These are phyloP conservation scores for Leptinotarsa tumamoca DNA, from an alignment of 2,888 invertebrate genomes.

Conservation along the genomic window DNA sequence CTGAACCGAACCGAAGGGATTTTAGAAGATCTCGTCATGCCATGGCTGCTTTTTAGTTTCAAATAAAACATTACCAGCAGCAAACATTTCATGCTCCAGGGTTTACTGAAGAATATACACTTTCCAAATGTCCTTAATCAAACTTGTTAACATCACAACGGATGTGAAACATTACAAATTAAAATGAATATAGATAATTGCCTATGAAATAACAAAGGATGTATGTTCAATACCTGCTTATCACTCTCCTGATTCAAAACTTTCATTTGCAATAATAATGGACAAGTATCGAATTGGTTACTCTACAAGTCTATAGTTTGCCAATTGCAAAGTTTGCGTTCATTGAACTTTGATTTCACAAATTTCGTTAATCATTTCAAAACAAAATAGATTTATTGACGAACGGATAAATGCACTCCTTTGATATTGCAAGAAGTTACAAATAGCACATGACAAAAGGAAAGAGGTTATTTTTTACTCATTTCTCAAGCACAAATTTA, in stretches of 20 bases:
- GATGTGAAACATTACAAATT: neutral
- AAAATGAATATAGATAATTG: neutral
- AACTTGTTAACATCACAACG: neutral
- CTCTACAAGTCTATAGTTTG: neutral
- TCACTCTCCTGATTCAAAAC: neutral
- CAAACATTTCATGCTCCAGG: too few relatives aligned
- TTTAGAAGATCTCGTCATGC: too few relatives aligned
- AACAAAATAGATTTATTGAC: neutral
- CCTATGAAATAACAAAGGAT: neutral
- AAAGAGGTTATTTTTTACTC: too few relatives aligned
- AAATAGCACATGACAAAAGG: too few relatives aligned
- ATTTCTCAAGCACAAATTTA: too few relatives aligned
- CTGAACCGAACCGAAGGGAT: too few relatives aligned
- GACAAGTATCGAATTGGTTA: neutral
- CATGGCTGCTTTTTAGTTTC: too few relatives aligned
- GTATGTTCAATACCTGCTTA: neutral
- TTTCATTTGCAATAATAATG: constrained; percentile 3
- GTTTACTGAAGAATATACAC: too few relatives aligned
- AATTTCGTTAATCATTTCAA: neutral
- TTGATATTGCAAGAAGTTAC: too few relatives aligned
- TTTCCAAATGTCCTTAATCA: neutral
- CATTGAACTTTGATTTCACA: constrained; percentile 7
- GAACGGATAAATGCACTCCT: neutral
- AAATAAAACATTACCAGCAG: too few relatives aligned
- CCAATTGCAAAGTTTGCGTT: neutral